phyloP scores from a whole-genome alignment of 2,113 vertebrate genomes.

The Chaetura pelagica region DNA sequence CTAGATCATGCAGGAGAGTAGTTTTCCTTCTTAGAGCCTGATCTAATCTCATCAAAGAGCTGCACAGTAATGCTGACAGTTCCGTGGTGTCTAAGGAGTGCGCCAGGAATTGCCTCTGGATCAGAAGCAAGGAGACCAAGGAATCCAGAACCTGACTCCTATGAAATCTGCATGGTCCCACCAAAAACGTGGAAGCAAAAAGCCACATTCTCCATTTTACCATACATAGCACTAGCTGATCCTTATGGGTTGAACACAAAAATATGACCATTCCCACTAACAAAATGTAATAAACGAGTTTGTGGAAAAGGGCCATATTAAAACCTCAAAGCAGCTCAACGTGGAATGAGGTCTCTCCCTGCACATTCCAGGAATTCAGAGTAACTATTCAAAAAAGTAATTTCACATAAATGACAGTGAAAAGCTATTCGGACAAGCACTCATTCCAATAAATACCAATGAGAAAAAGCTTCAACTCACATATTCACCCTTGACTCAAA shows the following conservation, averaged over 20 bases:
- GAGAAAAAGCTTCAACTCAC: neutral
- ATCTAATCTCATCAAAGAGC: neutral
- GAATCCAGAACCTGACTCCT: neutral
- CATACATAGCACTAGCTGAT: neutral
- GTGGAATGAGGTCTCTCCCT: neutral
- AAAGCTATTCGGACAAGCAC: neutral
- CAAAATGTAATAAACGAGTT: accelerated
- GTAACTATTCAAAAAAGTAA: neutral
- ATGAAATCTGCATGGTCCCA: neutral
- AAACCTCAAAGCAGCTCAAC: neutral
- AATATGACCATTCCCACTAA: neutral
- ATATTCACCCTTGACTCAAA: neutral
- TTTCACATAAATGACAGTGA: neutral
- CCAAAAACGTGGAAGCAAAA: neutral
- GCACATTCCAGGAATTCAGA: neutral
- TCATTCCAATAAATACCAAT: neutral
- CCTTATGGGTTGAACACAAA: neutral
- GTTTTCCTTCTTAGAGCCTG: neutral
- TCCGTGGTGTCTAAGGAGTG: neutral
- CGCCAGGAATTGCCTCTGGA: neutral
- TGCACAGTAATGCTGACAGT: neutral
- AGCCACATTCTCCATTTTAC: neutral
- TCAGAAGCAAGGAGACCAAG: neutral
- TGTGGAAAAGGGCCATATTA: neutral
- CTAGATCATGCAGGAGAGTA: neutral